Base-by-base conservation (phyloP, 2,888 invertebrate genomes). In the Trissolcus brochymenae region DNA sequence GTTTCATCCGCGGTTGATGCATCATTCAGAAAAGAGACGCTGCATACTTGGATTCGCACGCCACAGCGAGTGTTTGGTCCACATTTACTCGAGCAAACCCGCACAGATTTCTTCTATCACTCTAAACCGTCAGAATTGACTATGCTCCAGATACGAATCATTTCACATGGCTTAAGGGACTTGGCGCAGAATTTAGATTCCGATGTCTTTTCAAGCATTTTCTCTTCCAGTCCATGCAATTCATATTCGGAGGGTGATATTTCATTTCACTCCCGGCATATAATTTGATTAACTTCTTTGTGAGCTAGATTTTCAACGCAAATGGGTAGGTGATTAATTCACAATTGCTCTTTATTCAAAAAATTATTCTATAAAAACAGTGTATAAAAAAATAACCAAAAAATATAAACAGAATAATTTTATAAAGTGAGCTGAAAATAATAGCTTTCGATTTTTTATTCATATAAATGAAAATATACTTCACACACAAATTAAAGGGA, bases 81-180 rank as follows among this genome's bases (percentile, higher is more conserved):
- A 56, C 61, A 70, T 61, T 70, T 61, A 56, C 50, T 50, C 40
- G 40, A 40, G 46, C 35, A 19, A 61, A 62, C 70, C 55, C 70
- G 17, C 55, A 70, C 70, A 19, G 55, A 70, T 61, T 68, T 60
- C 60, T 64, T 60, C 53, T 60, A 61, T 62, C 61, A 54, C 50
- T 56, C 35, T 54, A 19, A 60, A 66, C 50, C 73, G 19, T 29
- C 55, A 51, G 55, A 55, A 53, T 60, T 25, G 61, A 67, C 74
- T 74, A 53, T 54, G 67, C 65, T 60, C 67, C 51, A 74, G 61
- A 74, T 67, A 62, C 62, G 67, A 74, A 67, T 74, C 74, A 57
- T 53, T 55, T 56, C 53, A 51, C 62, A 67, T 46, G 49, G 62
- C 57, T 67, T 74, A 64, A 74, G 51, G 64, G 74, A 50, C 67